Conservation (phyloP, 2,888 invertebrate genomes). For the Ectobius pallidus region DNA sequence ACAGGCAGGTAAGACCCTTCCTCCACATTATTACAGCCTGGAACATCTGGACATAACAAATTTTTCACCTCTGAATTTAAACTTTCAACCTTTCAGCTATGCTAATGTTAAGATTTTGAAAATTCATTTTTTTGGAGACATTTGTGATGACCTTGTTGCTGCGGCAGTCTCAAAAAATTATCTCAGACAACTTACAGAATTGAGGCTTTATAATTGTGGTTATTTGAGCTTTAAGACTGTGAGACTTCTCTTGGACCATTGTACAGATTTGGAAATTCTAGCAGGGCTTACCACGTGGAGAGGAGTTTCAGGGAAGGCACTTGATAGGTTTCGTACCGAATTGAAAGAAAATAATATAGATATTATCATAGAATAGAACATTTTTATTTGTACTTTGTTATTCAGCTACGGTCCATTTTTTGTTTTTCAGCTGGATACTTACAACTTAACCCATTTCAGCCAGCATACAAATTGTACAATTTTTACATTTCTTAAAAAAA, state of each 20-base stretch:
- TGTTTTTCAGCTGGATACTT: no score
- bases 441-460: no score
- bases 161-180: not conserved
- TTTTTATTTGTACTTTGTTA: no score
- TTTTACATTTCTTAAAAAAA: no score
- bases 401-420: no score
- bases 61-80: not conserved
- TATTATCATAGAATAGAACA: no score
- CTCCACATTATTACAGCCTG: not conserved
- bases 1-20: not conserved
- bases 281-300: not conserved
- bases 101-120: not conserved
- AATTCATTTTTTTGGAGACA: not conserved
- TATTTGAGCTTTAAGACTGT: not conserved
- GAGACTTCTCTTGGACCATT: not conserved
- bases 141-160: not conserved
- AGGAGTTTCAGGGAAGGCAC: not conserved
- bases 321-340: not conserved
- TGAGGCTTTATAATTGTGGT: not conserved
- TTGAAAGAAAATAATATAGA: not conserved
- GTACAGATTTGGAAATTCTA: not conserved
- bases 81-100: not conserved
- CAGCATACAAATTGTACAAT: no score
- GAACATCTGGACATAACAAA: not conserved
- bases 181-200: not conserved